Percentiles rank a stretch among this genome's conserved stretches.
phyloP scores from a whole-genome alignment of 2,797 vertebrate genomes.

The Phataginus tetradactyla region DNA sequence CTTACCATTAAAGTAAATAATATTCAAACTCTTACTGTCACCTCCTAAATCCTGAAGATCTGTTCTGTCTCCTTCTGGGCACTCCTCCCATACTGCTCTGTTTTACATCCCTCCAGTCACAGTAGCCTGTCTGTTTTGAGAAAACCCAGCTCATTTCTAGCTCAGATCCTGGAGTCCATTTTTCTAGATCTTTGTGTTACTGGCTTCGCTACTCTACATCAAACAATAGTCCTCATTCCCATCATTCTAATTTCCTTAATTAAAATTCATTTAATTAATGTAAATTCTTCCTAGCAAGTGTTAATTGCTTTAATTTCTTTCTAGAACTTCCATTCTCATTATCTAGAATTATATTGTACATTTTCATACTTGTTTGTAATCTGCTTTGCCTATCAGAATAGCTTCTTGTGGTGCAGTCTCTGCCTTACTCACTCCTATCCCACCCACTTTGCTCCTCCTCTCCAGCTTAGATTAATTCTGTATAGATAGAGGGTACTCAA shows the following conservation, averaged over 20 bases:
- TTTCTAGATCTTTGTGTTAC: background rate
- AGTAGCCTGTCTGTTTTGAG: background rate
- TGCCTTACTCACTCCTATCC: background rate
- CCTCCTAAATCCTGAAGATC: background rate
- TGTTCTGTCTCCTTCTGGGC: background rate
- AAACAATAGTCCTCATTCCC: background rate
- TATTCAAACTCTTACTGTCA: background rate
- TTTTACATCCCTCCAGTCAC: background rate
- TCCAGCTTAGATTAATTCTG: background rate
- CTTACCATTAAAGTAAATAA: background rate
- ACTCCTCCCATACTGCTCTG: background rate
- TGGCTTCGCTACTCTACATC: background rate
- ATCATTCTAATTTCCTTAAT: background rate
- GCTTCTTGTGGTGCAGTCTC: background rate
- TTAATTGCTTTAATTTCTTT: background rate
- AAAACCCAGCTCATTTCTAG: background rate
- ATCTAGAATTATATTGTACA: background rate
- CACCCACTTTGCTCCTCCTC: accelerated
- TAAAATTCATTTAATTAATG: too few relatives aligned
- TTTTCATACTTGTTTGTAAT: background rate
- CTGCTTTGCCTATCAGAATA: background rate
- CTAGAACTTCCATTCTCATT: background rate
- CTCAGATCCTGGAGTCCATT: background rate
- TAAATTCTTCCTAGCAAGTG: background rate
- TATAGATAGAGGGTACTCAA: background rate